Conservation (phyloP, 2,888 invertebrate species). For the Brachyopa scutellaris region DNA sequence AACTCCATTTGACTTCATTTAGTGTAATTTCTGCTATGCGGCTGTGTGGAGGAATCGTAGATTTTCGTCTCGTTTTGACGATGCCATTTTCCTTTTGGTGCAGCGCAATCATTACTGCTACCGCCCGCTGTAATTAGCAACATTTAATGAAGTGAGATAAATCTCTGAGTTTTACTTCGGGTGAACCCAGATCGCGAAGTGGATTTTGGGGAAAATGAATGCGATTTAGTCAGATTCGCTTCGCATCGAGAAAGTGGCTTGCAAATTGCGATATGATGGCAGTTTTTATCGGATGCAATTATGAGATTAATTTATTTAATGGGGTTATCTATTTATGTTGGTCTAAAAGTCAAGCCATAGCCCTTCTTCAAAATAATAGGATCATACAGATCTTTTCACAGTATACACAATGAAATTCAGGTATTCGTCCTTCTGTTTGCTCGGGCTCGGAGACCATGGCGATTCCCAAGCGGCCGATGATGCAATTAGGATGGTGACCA, state of each 20-base stretch:
- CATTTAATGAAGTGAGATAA: constrained; percentile 73
- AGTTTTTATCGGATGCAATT: constrained; percentile 8
- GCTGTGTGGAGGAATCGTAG: constrained; percentile 1
- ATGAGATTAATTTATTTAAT: constrained; percentile 38
- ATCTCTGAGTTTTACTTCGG: constrained; percentile 55
- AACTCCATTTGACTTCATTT: constrained; percentile 68
- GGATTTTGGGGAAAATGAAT: constrained; percentile 20
- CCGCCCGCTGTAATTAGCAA: constrained; percentile 72
- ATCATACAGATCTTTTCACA: too few relatives aligned
- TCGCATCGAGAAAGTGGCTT: background rate
- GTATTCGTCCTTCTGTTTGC: too few relatives aligned
- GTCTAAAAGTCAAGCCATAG: too few relatives aligned
- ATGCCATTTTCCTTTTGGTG: constrained; percentile 30
- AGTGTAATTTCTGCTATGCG: constrained; percentile 58
- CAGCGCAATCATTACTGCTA: background rate
- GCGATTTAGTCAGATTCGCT: background rate
- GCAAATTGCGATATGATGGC: background rate
- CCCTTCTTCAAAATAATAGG: too few relatives aligned
- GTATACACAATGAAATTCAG: too few relatives aligned
- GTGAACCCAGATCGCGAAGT: background rate
- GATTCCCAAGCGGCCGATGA: too few relatives aligned
- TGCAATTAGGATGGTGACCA: too few relatives aligned
- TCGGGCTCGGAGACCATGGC: too few relatives aligned
- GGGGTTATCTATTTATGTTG: background rate
- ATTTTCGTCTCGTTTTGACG: constrained; percentile 48